A percentile compares a stretch with the other conserved stretches of the same genome.
Evolutionary conservation across 2,888 invertebrate species (phyloP).

Genomic region (Caenorhabditis macrosperma): DNA sequence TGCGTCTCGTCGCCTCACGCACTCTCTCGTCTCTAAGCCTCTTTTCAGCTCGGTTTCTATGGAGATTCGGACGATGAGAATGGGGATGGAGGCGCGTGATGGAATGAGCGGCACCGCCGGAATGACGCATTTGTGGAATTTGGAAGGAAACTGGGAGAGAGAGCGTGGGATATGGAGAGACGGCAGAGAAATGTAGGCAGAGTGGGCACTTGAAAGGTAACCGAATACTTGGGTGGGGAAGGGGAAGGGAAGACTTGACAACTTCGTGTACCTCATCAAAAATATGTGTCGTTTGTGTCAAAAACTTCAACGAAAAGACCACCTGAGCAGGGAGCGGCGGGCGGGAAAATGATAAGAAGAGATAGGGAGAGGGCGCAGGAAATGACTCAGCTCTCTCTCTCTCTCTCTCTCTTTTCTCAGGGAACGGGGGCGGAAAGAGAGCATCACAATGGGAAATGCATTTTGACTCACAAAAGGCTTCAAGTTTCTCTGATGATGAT

Average conservation of each 20-base stretch:
- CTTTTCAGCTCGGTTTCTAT: constrained; percentile 4
- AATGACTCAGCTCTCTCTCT: not conserved
- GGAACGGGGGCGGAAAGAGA: not conserved
- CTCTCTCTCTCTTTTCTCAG: no score
- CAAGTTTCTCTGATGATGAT: no score
- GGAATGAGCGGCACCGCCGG: not conserved
- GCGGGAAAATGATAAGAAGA: not conserved
- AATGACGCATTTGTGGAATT: not conserved
- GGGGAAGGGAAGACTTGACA: no score
- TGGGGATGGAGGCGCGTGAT: not conserved
- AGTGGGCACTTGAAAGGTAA: not conserved
- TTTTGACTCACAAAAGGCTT: no score
- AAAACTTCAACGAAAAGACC: not conserved
- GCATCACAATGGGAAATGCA: no score
- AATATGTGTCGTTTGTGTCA: not conserved
- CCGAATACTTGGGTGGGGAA: not conserved
- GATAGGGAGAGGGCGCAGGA: not conserved
- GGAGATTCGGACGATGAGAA: not conserved
- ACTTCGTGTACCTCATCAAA: no score
- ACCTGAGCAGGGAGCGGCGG: not conserved
- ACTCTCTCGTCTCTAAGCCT: not conserved
- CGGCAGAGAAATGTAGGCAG: not conserved
- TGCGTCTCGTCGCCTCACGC: not conserved
- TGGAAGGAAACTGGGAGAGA: not conserved
- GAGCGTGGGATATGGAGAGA: not conserved